Percentiles rank a stretch among this genome's conserved stretches.
phyloP scores from a whole-genome alignment of 2,888 invertebrate species.

The Ellobium chinense region DNA sequence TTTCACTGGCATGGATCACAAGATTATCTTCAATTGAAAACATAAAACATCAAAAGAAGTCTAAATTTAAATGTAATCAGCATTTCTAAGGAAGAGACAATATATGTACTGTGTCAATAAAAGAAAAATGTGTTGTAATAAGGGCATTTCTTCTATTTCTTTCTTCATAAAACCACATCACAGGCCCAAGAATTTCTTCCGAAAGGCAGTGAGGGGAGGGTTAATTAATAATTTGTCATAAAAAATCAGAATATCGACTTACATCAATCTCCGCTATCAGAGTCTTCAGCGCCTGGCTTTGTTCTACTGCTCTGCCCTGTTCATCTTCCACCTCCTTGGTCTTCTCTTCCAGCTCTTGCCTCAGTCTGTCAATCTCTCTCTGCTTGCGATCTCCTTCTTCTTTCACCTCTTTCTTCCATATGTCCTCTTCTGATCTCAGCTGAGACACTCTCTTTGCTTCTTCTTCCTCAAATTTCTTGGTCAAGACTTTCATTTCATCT shows the following conservation, averaged over 20 bases:
- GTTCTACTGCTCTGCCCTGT: background rate
- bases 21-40: no score
- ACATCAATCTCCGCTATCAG: conserved; percentile 19
- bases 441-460: conserved; percentile 45
- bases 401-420: conserved; percentile 48
- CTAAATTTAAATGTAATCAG: no score
- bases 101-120: no score
- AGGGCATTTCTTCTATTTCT: no score
- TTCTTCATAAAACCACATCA: no score
- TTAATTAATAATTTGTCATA: background rate
- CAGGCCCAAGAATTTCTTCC: no score
- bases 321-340: conserved; percentile 30
- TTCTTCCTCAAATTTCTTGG: conserved; percentile 48
- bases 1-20: no score
- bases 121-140: no score
- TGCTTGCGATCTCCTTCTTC: conserved; percentile 40
- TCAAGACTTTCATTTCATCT: conserved; percentile 52
- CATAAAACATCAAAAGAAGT: no score
- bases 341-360: conserved; percentile 37
- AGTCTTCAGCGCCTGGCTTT: background rate
- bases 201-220: background rate
- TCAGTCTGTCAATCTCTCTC: conserved; percentile 40
- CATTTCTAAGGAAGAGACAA: no score
- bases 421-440: conserved; percentile 42
- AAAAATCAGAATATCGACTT: background rate